Evolutionary conservation across 2,797 vertebrate species (phyloP).

Genomic region (Microtus obscurus): DNA sequence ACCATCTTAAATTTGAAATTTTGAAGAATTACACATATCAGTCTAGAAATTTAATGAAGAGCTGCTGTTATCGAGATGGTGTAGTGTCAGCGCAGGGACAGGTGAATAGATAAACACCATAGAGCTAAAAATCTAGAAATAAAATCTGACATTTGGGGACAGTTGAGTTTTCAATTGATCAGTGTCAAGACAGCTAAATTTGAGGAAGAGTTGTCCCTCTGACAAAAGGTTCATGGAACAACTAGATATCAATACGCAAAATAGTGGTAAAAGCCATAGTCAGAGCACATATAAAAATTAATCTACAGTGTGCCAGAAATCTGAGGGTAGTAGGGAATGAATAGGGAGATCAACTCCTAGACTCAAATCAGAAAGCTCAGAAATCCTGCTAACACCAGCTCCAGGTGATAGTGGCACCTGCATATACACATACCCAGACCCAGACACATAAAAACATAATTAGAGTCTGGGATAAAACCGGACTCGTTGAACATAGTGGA

Average conservation of each 20-base stretch:
- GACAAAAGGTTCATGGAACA: not conserved
- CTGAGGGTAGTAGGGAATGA: not conserved
- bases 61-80: not conserved
- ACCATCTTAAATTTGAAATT: not conserved
- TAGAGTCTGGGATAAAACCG: no score
- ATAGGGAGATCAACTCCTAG: not conserved
- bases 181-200: not conserved
- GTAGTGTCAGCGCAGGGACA: not conserved
- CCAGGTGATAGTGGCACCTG: not conserved
- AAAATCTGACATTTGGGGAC: not conserved
- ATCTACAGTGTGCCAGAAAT: not conserved
- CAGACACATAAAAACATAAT: not conserved
- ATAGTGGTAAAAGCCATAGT: not conserved
- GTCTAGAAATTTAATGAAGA: slow-evolving; percentile 32
- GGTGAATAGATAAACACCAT: not conserved
- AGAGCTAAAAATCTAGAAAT: slow-evolving; percentile 33
- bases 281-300: not conserved
- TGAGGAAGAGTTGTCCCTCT: not conserved
- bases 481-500: no score
- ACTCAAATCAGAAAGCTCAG: no score
- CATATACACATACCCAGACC: not conserved
- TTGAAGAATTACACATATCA: not conserved
- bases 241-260: not conserved
- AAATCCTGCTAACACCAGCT: not conserved
- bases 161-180: not conserved